A percentile compares a stretch with the other conserved stretches of the same genome.
Conservation (phyloP, 1,140 invertebrate genomes). For the Philotrypesis tridentata region DNA sequence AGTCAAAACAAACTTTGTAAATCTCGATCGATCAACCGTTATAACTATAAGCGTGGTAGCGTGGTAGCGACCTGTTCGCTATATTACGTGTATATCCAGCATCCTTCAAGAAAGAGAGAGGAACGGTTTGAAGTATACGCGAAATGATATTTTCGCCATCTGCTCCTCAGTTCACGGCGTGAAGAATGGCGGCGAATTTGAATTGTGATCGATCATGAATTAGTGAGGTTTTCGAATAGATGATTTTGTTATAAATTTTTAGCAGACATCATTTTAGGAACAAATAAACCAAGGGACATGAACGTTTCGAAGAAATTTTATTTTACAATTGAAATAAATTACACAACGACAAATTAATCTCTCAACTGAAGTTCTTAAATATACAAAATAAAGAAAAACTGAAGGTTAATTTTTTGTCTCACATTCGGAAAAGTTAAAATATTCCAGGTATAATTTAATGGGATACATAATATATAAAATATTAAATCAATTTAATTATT, state of each 20-base stretch:
- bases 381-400: constrained; percentile 20
- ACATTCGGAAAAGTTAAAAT: no score
- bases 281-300: not conserved
- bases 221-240: no score
- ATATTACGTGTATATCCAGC: not conserved
- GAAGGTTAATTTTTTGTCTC: no score
- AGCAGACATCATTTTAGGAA: not conserved
- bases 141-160: not conserved
- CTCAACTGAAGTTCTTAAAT: not conserved
- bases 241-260: no score
- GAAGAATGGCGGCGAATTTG: not conserved
- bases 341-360: constrained; percentile 50
- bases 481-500: not conserved
- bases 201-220: no score
- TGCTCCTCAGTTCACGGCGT: not conserved
- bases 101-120: not conserved
- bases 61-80: not conserved
- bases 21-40: constrained; percentile 29
- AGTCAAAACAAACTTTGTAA: constrained; percentile 26
- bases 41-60: not conserved
- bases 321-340: constrained; percentile 58
- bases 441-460: no score
- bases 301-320: constrained; percentile 50
- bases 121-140: not conserved
- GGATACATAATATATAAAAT: not conserved